Conservation (phyloP, 2,888 invertebrate genomes). For the Crematogaster levior region DNA sequence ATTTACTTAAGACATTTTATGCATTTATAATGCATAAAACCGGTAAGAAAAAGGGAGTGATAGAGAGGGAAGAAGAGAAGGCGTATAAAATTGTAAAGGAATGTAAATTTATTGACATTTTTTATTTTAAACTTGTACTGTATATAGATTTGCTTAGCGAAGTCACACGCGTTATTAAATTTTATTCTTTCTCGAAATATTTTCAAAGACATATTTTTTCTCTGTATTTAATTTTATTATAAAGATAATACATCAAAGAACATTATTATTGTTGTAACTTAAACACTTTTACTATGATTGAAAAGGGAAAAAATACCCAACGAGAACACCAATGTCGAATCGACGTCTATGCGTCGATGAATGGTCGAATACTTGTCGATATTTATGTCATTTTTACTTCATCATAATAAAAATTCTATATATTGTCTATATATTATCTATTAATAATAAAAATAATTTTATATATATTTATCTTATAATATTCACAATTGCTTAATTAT, state of each 20-base stretch:
- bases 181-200: neutral
- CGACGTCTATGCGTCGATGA: too few species aligned
- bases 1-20: neutral
- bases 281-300: too few species aligned
- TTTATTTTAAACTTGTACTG: neutral
- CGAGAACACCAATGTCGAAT: too few species aligned
- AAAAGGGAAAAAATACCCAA: too few species aligned
- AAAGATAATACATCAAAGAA: neutral
- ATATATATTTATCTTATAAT: too few species aligned
- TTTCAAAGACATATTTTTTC: neutral
- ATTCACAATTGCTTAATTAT: too few species aligned
- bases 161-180: neutral
- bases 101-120: slow-evolving; percentile 1
- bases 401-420: too few species aligned
- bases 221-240: neutral
- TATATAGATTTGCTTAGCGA: too few species aligned
- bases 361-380: too few species aligned
- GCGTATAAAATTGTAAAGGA: neutral
- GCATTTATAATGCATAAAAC: neutral
- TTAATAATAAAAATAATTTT: too few species aligned
- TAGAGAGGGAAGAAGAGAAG: neutral
- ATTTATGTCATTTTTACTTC: too few species aligned
- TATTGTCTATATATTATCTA: too few species aligned
- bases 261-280: neutral
- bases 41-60: neutral